Percentiles rank a stretch among this genome's conserved stretches.
Evolutionary conservation across 2,113 vertebrate species (phyloP).

Genomic region (Cyprinodon tularosa): DNA sequence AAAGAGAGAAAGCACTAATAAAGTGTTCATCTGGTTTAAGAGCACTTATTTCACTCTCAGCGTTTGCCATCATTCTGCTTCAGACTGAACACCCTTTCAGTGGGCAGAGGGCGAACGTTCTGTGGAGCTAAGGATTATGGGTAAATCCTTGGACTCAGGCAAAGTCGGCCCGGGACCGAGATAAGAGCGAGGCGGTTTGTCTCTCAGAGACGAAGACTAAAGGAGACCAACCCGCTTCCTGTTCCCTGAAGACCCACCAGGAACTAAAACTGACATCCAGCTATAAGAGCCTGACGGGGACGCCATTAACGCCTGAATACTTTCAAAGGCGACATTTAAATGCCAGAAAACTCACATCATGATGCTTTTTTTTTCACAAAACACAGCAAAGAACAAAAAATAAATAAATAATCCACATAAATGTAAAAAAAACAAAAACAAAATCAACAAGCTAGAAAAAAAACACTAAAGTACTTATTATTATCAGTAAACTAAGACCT

Average conservation of each 20-base stretch:
- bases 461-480: too few relatives aligned
- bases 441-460: too few relatives aligned
- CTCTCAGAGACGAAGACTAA: constrained; percentile 46
- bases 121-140: constrained; percentile 52
- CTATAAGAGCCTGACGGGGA: too few relatives aligned
- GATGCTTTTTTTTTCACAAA: not conserved
- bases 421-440: too few relatives aligned
- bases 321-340: too few relatives aligned
- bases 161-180: constrained; percentile 11
- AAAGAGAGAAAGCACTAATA: too few relatives aligned
- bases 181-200: constrained; percentile 33
- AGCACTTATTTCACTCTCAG: not conserved
- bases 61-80: not conserved
- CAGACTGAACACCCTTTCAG: not conserved
- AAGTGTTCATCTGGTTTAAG: not conserved
- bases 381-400: not conserved
- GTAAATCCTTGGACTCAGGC: constrained; percentile 53
- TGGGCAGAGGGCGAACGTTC: constrained; percentile 32
- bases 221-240: constrained; percentile 42
- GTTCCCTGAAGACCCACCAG: not conserved
- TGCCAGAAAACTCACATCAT: not conserved
- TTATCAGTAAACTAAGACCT: too few relatives aligned
- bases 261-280: not conserved
- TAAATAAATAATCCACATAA: too few relatives aligned
- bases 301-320: too few relatives aligned